Percentiles rank a stretch among this genome's conserved stretches.
phyloP scores from a whole-genome alignment of 2,113 vertebrate genomes.

The Pseudorectes ferrugineus region DNA sequence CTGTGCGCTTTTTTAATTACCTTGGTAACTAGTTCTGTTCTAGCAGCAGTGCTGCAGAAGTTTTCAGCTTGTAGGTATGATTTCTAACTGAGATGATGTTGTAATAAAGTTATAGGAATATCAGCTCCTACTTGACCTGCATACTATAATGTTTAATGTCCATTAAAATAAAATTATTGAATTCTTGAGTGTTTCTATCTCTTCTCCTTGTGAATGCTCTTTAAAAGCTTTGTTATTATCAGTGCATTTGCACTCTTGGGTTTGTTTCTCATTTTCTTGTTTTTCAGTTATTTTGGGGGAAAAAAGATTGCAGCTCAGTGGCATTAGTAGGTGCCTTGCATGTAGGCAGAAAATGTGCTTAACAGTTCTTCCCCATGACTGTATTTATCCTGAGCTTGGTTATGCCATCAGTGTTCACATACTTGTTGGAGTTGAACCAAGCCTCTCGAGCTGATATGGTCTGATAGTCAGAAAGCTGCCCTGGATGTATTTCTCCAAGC shows the following conservation, averaged over 20 bases:
- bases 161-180: conserved; percentile 39
- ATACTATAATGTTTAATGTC: background rate
- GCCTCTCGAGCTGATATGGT: background rate
- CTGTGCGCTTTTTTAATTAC: background rate
- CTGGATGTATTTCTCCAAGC: background rate
- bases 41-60: background rate
- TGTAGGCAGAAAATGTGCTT: background rate
- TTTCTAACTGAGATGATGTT: background rate
- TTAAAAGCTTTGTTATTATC: background rate
- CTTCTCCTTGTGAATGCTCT: background rate
- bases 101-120: conserved; percentile 3
- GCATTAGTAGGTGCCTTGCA: background rate
- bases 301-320: background rate
- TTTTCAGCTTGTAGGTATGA: background rate
- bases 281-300: background rate
- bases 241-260: background rate
- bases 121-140: background rate
- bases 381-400: background rate
- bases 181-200: conserved; percentile 29
- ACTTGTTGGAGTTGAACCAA: background rate
- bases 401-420: background rate
- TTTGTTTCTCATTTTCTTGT: conserved; percentile 5
- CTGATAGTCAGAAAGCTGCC: background rate
- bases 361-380: background rate
- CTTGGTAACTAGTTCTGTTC: background rate